phyloP scores from a whole-genome alignment of 1,140 invertebrate genomes.

The Drosophila virilis region DNA sequence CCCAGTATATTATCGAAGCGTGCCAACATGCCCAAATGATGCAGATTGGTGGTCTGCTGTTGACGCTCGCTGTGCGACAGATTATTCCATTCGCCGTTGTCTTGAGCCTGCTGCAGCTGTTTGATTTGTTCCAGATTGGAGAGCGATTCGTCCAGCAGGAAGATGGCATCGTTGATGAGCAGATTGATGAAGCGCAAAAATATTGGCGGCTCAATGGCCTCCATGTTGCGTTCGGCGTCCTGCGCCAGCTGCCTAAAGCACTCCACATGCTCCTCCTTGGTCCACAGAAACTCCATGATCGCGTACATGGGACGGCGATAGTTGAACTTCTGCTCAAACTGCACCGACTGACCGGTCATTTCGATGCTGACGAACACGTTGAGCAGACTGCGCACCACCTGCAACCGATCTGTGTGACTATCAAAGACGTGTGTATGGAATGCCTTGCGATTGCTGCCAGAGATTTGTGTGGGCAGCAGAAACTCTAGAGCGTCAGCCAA shows the following conservation, averaged over 20 bases:
- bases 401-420: conserved; percentile 88
- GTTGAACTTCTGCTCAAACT: conserved; percentile 99
- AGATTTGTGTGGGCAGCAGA: conserved; percentile 88
- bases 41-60: conserved; percentile 90
- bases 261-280: conserved; percentile 89
- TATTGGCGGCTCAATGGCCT: conserved; percentile 94
- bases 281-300: conserved; percentile 97
- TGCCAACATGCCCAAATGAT: conserved; percentile 93
- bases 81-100: conserved; percentile 91
- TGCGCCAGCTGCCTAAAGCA: conserved; percentile 91
- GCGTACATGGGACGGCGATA: conserved; percentile 97
- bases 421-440: conserved; percentile 90
- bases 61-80: conserved; percentile 90
- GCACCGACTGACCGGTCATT: conserved; percentile 97
- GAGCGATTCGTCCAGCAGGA: conserved; percentile 94
- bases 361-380: conserved; percentile 98
- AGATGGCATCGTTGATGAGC: conserved; percentile 98
- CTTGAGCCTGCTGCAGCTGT: conserved; percentile 89
- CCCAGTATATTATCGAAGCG: conserved; percentile 97
- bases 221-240: conserved; percentile 94
- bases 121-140: conserved; percentile 93
- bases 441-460: conserved; percentile 87
- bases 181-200: conserved; percentile 97
- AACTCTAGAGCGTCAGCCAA: conserved; percentile 95
- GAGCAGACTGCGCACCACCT: conserved; percentile 91